A percentile compares a stretch with the other conserved stretches of the same genome.
Conservation (phyloP, 2,888 invertebrate species). For the Auanema freiburgensis region DNA sequence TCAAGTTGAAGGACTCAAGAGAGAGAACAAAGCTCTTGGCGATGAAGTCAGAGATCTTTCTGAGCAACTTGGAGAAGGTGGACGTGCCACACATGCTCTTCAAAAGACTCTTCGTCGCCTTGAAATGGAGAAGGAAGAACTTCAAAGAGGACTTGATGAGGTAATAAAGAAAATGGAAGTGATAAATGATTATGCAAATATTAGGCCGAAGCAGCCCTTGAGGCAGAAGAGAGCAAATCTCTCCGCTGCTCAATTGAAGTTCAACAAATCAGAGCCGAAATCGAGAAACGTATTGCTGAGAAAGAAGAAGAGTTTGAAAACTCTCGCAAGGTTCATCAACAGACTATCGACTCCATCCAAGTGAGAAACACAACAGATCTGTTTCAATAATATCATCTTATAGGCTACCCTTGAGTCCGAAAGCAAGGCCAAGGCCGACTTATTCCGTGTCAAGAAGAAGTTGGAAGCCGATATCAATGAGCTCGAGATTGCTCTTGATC, state of each 20-base stretch:
- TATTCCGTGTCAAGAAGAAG: conserved; percentile 86
- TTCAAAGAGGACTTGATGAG: conserved; percentile 82
- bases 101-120: conserved; percentile 97
- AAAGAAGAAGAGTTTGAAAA: conserved; percentile 99
- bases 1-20: conserved; percentile 89
- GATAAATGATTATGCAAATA: background rate
- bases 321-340: conserved; percentile 82
- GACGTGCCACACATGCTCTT: conserved; percentile 97
- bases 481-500: conserved; percentile 96
- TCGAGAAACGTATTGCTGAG: conserved; percentile 98
- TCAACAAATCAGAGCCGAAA: conserved; percentile 97
- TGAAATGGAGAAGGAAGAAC: conserved; percentile 99
- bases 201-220: conserved; percentile 83
- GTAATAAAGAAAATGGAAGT: conserved; percentile 64
- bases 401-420: conserved; percentile 97
- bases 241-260: conserved; percentile 76
- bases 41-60: conserved; percentile 76
- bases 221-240: conserved; percentile 93
- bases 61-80: conserved; percentile 76
- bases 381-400: conserved; percentile 6
- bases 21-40: conserved; percentile 87
- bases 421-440: conserved; percentile 72
- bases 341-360: conserved; percentile 97
- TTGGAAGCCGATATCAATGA: conserved; percentile 98
- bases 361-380: conserved; percentile 2